Evolutionary conservation across 2,888 invertebrate species (phyloP).

Genomic region (Dryococelus australis): DNA sequence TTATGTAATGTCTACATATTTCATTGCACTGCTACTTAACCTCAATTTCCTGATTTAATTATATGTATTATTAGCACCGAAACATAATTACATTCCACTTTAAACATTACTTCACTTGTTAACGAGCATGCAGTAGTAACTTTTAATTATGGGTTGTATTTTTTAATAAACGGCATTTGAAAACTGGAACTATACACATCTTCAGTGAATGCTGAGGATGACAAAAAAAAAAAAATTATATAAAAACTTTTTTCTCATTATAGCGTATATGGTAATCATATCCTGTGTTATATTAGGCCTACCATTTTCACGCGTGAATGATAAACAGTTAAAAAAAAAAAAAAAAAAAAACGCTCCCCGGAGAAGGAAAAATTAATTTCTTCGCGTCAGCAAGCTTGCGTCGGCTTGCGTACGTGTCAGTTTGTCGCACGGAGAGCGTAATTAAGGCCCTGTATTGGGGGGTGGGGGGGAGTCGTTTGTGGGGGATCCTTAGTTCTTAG

Average conservation of each 20-base stretch:
- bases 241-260: not conserved
- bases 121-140: too few relatives aligned
- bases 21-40: too few relatives aligned
- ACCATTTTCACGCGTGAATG: not conserved
- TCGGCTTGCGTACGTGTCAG: not conserved
- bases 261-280: not conserved
- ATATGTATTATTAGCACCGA: too few relatives aligned
- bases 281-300: not conserved
- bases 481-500: not conserved
- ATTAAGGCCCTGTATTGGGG: not conserved
- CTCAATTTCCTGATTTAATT: too few relatives aligned
- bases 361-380: not conserved
- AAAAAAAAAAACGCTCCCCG: not conserved
- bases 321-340: not conserved
- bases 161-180: too few relatives aligned
- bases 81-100: too few relatives aligned
- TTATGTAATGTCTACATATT: too few relatives aligned
- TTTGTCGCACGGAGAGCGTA: not conserved
- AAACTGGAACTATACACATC: too few relatives aligned
- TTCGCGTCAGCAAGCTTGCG: not conserved
- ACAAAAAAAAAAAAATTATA: not conserved
- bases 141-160: too few relatives aligned
- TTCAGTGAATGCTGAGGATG: too few relatives aligned
- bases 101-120: too few relatives aligned
- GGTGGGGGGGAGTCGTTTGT: too few relatives aligned